Conservation (phyloP, 2,113 vertebrate genomes). For the Elaphurus davidianus region DNA sequence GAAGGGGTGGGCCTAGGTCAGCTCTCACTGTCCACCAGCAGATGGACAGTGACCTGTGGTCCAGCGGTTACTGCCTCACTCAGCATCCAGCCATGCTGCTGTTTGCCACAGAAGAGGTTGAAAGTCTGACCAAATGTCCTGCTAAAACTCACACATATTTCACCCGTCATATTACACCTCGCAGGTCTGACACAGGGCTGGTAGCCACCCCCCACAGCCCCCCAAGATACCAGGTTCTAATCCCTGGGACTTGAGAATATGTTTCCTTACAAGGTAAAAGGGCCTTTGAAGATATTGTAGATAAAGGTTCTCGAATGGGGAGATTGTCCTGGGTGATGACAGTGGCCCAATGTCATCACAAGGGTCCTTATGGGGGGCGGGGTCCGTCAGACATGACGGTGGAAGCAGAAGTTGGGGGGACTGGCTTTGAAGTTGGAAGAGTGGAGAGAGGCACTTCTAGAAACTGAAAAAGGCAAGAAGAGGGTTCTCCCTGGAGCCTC, state of each 20-base stretch:
- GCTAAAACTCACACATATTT: not conserved
- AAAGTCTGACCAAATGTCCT: not conserved
- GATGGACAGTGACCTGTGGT: not conserved
- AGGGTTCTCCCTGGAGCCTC: not conserved
- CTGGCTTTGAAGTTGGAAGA: not conserved
- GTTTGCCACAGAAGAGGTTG: not conserved
- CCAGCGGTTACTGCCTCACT: not conserved
- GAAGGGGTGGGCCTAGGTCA: not conserved
- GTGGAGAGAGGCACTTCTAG: not conserved
- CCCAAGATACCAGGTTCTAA: not conserved
- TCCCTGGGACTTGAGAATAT: not conserved
- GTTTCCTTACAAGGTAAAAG: not conserved
- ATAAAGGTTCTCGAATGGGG: not conserved
- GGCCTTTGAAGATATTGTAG: not conserved
- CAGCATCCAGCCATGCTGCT: too few relatives aligned
- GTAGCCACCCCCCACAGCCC: too few relatives aligned
- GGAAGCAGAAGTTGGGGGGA: not conserved
- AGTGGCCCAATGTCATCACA: not conserved
- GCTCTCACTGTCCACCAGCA: too few relatives aligned
- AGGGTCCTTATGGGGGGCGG: not conserved
- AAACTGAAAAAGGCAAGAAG: not conserved
- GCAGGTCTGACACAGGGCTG: accelerated
- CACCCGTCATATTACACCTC: accelerated
- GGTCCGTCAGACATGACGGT: not conserved
- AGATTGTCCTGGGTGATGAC: not conserved